phyloP scores from a whole-genome alignment of 2,113 vertebrate species.

The Centropus unirufus region DNA sequence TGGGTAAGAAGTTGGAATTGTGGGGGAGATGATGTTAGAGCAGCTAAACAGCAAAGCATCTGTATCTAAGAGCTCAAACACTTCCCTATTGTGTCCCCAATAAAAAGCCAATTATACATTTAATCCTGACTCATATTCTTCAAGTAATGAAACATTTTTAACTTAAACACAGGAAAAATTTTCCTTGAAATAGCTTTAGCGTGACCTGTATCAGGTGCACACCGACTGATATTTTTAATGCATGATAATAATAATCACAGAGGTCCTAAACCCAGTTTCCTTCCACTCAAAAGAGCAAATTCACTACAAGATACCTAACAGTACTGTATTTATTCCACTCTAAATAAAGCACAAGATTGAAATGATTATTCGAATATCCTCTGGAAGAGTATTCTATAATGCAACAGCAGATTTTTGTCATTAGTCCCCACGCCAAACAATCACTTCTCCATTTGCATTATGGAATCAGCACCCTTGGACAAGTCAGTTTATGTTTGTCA shows the following conservation, averaged over 20 bases:
- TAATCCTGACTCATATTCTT: background rate
- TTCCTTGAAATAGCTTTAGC: background rate
- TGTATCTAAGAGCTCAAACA: background rate
- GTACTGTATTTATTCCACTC: background rate
- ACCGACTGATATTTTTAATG: background rate
- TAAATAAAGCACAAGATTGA: background rate
- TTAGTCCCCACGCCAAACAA: background rate
- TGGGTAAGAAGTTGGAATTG: accelerated
- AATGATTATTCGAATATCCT: background rate
- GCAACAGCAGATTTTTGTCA: background rate
- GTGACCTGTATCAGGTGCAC: background rate
- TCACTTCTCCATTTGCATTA: background rate
- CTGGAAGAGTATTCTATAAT: background rate
- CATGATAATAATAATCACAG: background rate
- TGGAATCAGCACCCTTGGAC: background rate
- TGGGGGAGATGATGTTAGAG: background rate
- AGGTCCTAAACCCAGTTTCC: background rate
- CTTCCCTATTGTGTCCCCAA: background rate
- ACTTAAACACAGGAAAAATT: background rate
- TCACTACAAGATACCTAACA: background rate
- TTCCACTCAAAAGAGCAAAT: background rate
- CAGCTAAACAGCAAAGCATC: background rate
- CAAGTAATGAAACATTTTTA: background rate
- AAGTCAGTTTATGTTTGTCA: background rate
- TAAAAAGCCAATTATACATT: background rate